These are phyloP conservation scores for Pterostichus niger DNA, from an alignment of 2,888 invertebrate genomes.

Conservation along the genomic window DNA sequence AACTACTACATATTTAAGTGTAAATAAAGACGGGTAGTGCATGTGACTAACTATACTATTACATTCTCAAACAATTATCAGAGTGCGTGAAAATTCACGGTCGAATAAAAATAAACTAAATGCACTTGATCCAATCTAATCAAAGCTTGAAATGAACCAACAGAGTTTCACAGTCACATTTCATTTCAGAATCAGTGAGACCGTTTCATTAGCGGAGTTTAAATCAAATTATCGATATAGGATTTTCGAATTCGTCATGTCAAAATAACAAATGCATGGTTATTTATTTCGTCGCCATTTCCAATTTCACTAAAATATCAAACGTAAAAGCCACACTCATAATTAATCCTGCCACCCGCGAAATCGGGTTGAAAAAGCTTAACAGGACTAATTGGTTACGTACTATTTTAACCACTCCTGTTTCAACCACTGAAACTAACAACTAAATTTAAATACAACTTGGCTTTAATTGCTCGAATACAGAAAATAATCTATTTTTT, in stretches of 20 bases:
- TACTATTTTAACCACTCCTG: not conserved
- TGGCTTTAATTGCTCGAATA: too few species aligned
- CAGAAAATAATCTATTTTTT: too few species aligned
- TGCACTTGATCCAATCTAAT: conserved; percentile 16
- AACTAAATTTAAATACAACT: too few species aligned
- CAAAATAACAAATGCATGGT: conserved; percentile 25
- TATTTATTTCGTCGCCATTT: conserved; percentile 39
- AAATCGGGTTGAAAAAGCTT: conserved; percentile 9
- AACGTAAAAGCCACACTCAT: conserved; percentile 46
- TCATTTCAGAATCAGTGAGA: conserved; percentile 21
- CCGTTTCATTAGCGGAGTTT: conserved; percentile 38
- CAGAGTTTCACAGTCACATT: conserved; percentile 14
- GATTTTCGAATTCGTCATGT: conserved; percentile 45
- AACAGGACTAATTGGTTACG: not conserved
- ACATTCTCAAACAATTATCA: too few species aligned
- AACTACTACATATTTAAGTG: too few species aligned
- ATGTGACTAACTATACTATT: too few species aligned
- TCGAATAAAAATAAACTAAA: conserved; percentile 5
- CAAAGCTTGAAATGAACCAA: conserved; percentile 19
- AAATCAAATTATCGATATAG: conserved; percentile 27
- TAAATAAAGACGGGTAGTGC: too few species aligned
- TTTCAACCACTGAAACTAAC: too few species aligned
- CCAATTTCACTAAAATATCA: conserved; percentile 51
- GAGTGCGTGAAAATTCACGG: too few species aligned
- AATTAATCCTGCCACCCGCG: conserved; percentile 25